Evolutionary conservation across 2,113 vertebrate species (phyloP).

Genomic region (Sander vitreus): DNA sequence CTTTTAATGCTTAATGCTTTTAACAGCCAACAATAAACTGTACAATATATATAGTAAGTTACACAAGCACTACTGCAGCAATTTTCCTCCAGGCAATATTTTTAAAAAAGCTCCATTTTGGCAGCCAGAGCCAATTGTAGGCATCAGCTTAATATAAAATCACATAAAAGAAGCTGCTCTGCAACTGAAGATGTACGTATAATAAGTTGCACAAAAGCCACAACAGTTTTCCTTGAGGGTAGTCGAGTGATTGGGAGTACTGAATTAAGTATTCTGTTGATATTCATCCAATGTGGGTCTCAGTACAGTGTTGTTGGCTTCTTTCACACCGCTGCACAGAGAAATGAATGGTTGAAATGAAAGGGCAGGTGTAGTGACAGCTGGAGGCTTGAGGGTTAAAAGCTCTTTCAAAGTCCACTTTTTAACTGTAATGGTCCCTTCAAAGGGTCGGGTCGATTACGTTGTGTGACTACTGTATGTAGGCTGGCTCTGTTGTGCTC

Average conservation of each 20-base stretch:
- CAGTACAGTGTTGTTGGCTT: neutral
- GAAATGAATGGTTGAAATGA: neutral
- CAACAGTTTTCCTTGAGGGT: slow-evolving; percentile 1
- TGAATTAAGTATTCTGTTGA: neutral
- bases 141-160: slow-evolving; percentile 4
- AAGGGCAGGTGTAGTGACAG: neutral
- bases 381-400: slow-evolving; percentile 44
- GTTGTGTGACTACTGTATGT: neutral
- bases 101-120: neutral
- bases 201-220: neutral
- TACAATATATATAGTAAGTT: neutral
- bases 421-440: slow-evolving; percentile 51
- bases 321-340: slow-evolving; percentile 20
- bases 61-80: neutral
- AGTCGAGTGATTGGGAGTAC: neutral
- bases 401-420: slow-evolving; percentile 44
- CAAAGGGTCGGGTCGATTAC: slow-evolving; percentile 39
- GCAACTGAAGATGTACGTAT: neutral
- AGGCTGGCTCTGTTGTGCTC: neutral
- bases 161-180: neutral
- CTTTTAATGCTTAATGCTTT: neutral
- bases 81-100: neutral
- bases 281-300: neutral
- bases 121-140: neutral
- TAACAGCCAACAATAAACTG: too few species aligned